Evolutionary conservation across 1,140 invertebrate genomes (phyloP), one percentile per base, ranked within the genome.

Genomic region (Pseudachorutes palmiensis): DNA sequence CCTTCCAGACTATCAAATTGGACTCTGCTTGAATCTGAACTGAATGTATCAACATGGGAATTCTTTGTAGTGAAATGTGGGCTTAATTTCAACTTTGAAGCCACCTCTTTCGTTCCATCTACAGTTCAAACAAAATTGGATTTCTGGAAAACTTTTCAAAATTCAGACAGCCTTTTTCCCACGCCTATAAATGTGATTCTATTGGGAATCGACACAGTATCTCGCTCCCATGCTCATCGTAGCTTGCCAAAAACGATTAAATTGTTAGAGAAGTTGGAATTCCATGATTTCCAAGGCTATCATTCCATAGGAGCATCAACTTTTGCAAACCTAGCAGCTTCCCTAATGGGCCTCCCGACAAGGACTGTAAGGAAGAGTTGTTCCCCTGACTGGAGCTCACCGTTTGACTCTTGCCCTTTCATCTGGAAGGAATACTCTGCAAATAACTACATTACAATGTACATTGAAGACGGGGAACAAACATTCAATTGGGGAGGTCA

Each of bases 391-490:
- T 64, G 36, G 62, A 24, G 2, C 2, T 19, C 9, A 1, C 22
- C 41, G 2, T 76, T 76, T 49, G 78, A 79, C 62, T 64, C 75
- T 9, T 78, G 77, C 65, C 75, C 76, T 1, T 74, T 78, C 32
- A 72, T 79, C 28, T 79, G 78, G 78, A 78, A 76, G 59, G 66
- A 76, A 45, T 79, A 76, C 65, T 63, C 64, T 49, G 36, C 64
- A 26, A 30, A 74, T 16, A 70, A 73, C 5, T 80, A 80, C 62
- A 69, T 72, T 1, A 80, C 79, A 0, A 66, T 77, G 1, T 76
- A 72, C 45, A 69, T 72, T 24, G 79, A 81, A 72, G 80, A 81
- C 69, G 69, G 70, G 19, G 74, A 77, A 0, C 57, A 74, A 26
- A 75, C 77, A 55, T 72, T 75, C 22, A 76, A 74, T n/a, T 80